Percentiles rank a stretch among this genome's conserved stretches.
These are phyloP conservation scores for Hesperia comma DNA, from an alignment of 2,888 invertebrate species.

Conservation along the genomic window DNA sequence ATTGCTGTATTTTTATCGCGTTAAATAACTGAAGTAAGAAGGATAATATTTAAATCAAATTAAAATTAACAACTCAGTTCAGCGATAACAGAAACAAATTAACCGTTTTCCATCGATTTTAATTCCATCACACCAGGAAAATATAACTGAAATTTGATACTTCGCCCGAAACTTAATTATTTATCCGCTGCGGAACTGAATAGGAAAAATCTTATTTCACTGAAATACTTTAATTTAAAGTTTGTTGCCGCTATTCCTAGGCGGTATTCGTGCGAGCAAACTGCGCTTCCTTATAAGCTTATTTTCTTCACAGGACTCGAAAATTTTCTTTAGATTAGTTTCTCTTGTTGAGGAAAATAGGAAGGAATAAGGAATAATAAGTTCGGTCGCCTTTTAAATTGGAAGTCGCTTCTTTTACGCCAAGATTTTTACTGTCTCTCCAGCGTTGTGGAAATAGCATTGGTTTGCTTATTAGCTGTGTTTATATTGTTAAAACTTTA, in stretches of 20 bases:
- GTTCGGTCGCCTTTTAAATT: conserved; percentile 75
- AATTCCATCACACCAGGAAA: neutral
- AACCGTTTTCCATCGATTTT: neutral
- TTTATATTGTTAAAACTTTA: conserved; percentile 60
- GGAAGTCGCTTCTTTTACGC: conserved; percentile 67
- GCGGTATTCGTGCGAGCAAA: conserved; percentile 74
- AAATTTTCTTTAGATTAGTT: conserved; percentile 84
- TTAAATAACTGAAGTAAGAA: neutral
- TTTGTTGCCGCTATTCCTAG: conserved; percentile 72
- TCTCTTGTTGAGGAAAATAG: conserved; percentile 81
- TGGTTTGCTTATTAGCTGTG: conserved; percentile 44
- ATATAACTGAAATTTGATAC: conserved; percentile 4
- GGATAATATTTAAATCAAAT: neutral
- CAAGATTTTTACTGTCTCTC: conserved; percentile 51
- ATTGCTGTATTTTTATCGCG: neutral
- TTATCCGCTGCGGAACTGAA: conserved; percentile 31
- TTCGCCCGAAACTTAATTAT: conserved; percentile 38
- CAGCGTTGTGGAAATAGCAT: conserved; percentile 45
- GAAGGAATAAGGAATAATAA: conserved; percentile 77
- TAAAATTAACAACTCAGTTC: neutral
- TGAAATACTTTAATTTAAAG: conserved; percentile 79
- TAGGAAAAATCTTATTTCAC: conserved; percentile 62
- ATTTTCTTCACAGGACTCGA: conserved; percentile 79
- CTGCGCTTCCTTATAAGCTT: conserved; percentile 81
- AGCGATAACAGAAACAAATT: neutral